Evolutionary conservation across 2,113 vertebrate genomes (phyloP), one percentile per base, ranked within the genome.

Genomic region (Rhagologus leucostigma): DNA sequence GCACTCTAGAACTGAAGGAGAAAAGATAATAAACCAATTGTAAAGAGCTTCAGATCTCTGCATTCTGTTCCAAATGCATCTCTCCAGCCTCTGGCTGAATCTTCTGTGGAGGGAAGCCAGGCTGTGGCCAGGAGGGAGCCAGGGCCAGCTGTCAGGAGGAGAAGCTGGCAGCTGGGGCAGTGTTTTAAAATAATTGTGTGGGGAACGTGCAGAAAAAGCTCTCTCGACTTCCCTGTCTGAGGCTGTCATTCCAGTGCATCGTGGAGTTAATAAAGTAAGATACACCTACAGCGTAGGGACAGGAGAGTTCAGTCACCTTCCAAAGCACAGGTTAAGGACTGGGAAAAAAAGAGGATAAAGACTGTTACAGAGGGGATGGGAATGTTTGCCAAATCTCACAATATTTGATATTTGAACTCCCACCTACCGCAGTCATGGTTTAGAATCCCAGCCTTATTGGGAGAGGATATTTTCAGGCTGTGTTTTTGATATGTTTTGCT

Each of bases 81-180:
- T 87, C 46, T 59, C 13, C 92, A 71, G 94, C 56, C 78, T 57
- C 82, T 91, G 76, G 78, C 87, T 90, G 76, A 17, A 84, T 39
- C 27, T 53, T 37, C 47, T 11, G n/a, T 73, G 89, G 74, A 83
- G 69, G 56, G 70, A 8, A 87, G 64, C 71, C 67, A 65, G 76
- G 19, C 76, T 47, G 37, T 44, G 80, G 69, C 87, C 85, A 59
- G 86, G 76, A 93, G 93, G 81, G 35, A 56, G 74, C 42, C 88
- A 47, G 35, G 65, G 87, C 87, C 94, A 85, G 91, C 95, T 91
- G 84, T 80, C 53, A 32, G 41, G 59, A 63, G 74, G 46, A 71
- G 83, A 64, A 55, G 59, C 67, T 93, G 94, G 83, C 91, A 92
- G 55, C 63, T 57, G 85, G 68, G 46, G 13, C 84, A 62, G 56